phyloP scores from a whole-genome alignment of 2,113 vertebrate genomes.

The Eurypyga helias region DNA sequence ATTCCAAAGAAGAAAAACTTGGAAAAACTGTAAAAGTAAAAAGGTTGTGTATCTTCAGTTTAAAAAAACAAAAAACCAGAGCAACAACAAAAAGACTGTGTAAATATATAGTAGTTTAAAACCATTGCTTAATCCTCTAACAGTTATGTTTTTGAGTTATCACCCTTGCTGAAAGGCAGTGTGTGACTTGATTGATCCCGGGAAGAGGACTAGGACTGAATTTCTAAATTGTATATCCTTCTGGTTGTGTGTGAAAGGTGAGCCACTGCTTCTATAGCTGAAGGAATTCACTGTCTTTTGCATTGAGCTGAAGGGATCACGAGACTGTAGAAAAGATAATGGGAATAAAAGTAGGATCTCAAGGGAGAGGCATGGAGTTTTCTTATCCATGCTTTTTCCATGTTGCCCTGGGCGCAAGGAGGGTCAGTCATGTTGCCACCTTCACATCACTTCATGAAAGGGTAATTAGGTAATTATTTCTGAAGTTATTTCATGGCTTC shows the following conservation, averaged over 20 bases:
- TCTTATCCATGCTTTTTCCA: background rate
- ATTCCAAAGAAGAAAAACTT: background rate
- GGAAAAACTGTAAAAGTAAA: background rate
- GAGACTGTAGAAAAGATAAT: background rate
- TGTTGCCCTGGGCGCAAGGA: background rate
- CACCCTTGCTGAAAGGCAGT: background rate
- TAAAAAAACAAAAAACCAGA: background rate
- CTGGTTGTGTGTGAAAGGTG: background rate
- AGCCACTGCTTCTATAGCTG: background rate
- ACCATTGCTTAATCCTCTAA: background rate
- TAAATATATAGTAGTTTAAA: background rate
- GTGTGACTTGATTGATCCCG: background rate
- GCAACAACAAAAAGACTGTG: background rate
- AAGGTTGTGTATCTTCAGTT: background rate
- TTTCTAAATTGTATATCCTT: background rate
- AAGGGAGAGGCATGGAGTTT: background rate
- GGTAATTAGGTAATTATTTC: background rate
- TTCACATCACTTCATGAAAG: background rate
- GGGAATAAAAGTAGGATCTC: background rate
- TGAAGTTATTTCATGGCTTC: background rate
- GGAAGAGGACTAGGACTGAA: background rate
- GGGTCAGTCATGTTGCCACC: background rate
- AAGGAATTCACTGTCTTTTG: background rate
- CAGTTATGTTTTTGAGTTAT: background rate
- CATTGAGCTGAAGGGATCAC: background rate